Evolutionary conservation across 1,140 invertebrate genomes (phyloP).

Genomic region (Mactra quadrangularis): DNA sequence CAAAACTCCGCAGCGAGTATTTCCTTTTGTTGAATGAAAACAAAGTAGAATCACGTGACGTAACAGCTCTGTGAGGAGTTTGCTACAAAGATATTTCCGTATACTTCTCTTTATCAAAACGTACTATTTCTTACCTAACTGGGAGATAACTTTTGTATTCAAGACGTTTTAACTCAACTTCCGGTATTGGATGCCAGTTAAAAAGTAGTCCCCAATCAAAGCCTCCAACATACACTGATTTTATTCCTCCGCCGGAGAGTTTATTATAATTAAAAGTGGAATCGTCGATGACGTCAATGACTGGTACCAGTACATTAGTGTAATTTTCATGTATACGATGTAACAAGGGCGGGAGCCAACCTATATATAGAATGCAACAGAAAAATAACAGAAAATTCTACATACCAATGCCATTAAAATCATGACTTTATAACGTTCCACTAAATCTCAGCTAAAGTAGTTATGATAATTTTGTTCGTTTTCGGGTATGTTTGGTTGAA

Average conservation of each 20-base stretch:
- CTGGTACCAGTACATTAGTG: conserved; percentile 92
- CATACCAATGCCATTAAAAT: no score
- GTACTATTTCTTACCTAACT: conserved; percentile 13
- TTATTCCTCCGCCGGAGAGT: conserved; percentile 13
- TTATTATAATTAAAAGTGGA: conserved; percentile 96
- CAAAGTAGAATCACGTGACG: no score
- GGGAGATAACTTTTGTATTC: conserved; percentile 87
- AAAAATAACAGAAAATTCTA: no score
- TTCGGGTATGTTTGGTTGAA: no score
- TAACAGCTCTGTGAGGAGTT: no score
- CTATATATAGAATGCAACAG: conserved; percentile 80
- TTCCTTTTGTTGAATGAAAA: no score
- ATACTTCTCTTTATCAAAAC: no score
- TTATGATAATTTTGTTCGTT: no score
- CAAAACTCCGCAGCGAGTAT: no score
- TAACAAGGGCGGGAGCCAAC: conserved; percentile 97
- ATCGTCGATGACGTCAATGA: conserved; percentile 99
- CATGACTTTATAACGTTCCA: no score
- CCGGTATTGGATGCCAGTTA: conserved; percentile 92
- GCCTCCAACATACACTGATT: conserved; percentile 88
- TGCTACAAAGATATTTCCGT: no score
- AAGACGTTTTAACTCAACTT: conserved; percentile 36
- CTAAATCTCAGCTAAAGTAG: no score
- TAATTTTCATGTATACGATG: conserved; percentile 88
- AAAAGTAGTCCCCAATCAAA: conserved; percentile 98